Base-by-base conservation (phyloP, 2,797 vertebrate species). In the Macropodus opercularis region DNA sequence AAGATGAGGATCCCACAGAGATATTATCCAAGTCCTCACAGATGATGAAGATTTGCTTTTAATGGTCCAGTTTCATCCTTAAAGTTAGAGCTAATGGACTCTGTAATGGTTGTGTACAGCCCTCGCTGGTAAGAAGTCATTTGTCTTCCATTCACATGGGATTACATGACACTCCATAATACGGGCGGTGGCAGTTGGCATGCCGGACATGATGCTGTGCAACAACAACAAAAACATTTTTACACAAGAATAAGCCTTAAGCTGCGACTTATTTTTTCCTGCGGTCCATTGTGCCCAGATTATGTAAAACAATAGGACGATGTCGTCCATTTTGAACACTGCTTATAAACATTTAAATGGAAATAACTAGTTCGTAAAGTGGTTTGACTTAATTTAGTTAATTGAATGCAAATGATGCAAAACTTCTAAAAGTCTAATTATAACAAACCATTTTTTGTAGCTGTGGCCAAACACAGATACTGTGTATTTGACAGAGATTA, bases 41-140 rank as follows among this genome's bases (percentile, higher is more conserved):
- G 55, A 69, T 69, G 60, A 57, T 43, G 58, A 62, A 64, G 60
- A 58, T 58, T 72, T 27, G 14, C 34, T 55, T 70, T 58, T 53
- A 62, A 60, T 35, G 60, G 56, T 26, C 18, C 15, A 21, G 27
- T 24, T 18, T 53, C 18, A 8, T 32, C 39, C 60, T 49, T 62
- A 17, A 61, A 69, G 41, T 68, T 42, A 12, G 29, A 60, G 67
- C 35, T 67, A 67, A 63, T 54, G 52, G 44, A 48, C 23, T 47
- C 22, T 41, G 9, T 61, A 36, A 32, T 22, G n/a, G 8, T 23
- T 6, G 0, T 19, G 27, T 17, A 7, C 31, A 34, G 3, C 22
- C 13, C 9, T 22, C 14, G 3, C 7, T 2, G 55, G 4, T 38
- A 34, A 23, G 15, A 51, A 24, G 23, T 23, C 27, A 47, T 40